Evolutionary conservation across 2,113 vertebrate genomes (phyloP).

Genomic region (Beaufortia kweichowensis): DNA sequence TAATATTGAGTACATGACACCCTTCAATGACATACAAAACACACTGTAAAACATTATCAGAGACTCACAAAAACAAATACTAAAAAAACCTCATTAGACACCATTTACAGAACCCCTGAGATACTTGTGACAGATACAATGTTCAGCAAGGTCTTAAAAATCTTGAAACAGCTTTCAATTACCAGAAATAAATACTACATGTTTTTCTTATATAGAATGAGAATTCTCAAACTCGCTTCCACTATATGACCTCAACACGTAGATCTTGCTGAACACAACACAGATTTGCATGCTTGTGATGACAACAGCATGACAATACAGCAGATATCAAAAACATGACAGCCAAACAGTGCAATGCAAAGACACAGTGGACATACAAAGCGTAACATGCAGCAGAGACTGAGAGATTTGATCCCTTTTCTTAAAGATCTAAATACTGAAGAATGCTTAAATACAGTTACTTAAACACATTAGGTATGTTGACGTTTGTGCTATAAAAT

Average conservation of each 20-base stretch:
- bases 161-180: constrained; percentile 5
- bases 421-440: not conserved
- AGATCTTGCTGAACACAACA: constrained; percentile 70
- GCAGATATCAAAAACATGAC: constrained; percentile 63
- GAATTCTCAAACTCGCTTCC: not conserved
- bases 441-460: not conserved
- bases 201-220: too few species aligned
- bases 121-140: constrained; percentile 33
- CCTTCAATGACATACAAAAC: not conserved
- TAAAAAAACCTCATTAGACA: constrained; percentile 39
- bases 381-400: constrained; percentile 50
- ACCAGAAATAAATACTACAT: not conserved
- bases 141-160: constrained; percentile 68
- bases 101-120: not conserved
- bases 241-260: not conserved
- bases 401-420: constrained; percentile 26
- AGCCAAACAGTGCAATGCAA: constrained; percentile 64
- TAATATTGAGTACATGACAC: not conserved
- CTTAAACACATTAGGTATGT: too few species aligned
- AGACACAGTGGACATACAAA: constrained; percentile 39
- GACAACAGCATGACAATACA: constrained; percentile 60
- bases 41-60: constrained; percentile 12
- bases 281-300: constrained; percentile 60
- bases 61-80: constrained; percentile 7
- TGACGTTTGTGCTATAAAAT: too few species aligned